Evolutionary conservation across 2,113 vertebrate species (phyloP), one percentile per base, ranked within the genome.

Genomic region (Sinosuthora webbiana): DNA sequence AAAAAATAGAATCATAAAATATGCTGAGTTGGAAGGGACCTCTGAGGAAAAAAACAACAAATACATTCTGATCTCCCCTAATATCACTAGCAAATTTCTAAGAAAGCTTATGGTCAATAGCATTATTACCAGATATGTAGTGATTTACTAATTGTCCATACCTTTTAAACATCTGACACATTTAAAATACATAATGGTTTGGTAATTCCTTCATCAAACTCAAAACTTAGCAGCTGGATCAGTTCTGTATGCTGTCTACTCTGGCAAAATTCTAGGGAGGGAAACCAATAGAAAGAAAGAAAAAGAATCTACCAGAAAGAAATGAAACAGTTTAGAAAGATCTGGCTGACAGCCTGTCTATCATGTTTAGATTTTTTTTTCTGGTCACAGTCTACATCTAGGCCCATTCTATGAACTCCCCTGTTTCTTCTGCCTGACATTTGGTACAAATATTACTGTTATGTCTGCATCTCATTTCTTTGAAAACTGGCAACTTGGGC

Each of bases 401-500:
- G 59, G 93, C 44, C 63, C 47, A 49, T 85, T 91, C 95, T 90
- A 90, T 69, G 85, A 97, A 97, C 91, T 94, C 77, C 89, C 87
- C 33, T 86, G 70, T 81, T 97, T 90, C 95, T 95, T 42, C 93
- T 88, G 75, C 86, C 89, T 98, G 96, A 97, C 96, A 97, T 97
- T 87, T 97, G 85, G 87, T 96, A 96, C 97, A 96, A 97, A 97
- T 97, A 97, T 95, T 91, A 97, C 97, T 95, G 67, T 98, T 96
- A 94, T 95, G 89, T 95, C 80, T 94, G 93, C 95, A 96, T 97
- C 93, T 93, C 87, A 84, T 98, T 96, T 98, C 96, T 97, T 97
- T 95, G 79, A 87, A 97, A 96, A 96, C 97, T 98, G 97, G 98
- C 81, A 94, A 96, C 94, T 97, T 96, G 95, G 96, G 98, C 98